Percentiles rank a stretch among this genome's conserved stretches.
Evolutionary conservation across 2,888 invertebrate genomes (phyloP).

Genomic region (Anorthoa munda): DNA sequence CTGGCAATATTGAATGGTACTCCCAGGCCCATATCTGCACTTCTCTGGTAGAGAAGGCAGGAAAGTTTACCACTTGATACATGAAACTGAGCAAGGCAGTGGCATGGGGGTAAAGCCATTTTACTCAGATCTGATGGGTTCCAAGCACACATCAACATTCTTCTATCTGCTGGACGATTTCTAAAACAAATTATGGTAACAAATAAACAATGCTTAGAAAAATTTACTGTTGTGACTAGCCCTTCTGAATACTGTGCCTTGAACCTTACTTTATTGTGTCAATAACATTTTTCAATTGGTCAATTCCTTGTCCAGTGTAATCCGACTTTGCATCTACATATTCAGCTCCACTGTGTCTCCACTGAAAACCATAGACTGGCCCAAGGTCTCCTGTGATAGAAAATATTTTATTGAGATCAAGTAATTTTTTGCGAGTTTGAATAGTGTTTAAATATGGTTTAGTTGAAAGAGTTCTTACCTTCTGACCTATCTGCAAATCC

Average conservation of each 20-base stretch:
- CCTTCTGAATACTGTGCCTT: neutral
- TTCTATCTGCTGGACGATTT: constrained; percentile 95
- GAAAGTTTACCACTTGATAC: constrained; percentile 96
- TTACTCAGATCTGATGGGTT: constrained; percentile 96
- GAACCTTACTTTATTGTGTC: constrained; percentile 92
- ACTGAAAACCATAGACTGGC: constrained; percentile 99
- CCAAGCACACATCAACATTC: constrained; percentile 99
- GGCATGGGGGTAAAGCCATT: constrained; percentile 99
- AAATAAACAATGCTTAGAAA: neutral
- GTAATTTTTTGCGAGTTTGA: neutral
- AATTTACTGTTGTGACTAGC: neutral
- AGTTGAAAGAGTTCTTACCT: constrained; percentile 86
- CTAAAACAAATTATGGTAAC: constrained; percentile 70
- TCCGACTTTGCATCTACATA: constrained; percentile 96
- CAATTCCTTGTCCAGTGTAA: constrained; percentile 96
- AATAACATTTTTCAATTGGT: constrained; percentile 96
- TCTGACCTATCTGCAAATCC: constrained; percentile 96
- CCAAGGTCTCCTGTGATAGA: constrained; percentile 95
- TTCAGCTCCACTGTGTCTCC: constrained; percentile 98
- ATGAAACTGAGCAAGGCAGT: constrained; percentile 98
- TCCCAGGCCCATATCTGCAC: constrained; percentile 99
- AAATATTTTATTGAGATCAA: neutral
- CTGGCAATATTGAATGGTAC: constrained; percentile 99
- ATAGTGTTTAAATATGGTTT: neutral
- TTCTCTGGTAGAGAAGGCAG: constrained; percentile 98